These are phyloP conservation scores for Addax nasomaculatus DNA, from an alignment of 2,113 vertebrate species.

Conservation along the genomic window DNA sequence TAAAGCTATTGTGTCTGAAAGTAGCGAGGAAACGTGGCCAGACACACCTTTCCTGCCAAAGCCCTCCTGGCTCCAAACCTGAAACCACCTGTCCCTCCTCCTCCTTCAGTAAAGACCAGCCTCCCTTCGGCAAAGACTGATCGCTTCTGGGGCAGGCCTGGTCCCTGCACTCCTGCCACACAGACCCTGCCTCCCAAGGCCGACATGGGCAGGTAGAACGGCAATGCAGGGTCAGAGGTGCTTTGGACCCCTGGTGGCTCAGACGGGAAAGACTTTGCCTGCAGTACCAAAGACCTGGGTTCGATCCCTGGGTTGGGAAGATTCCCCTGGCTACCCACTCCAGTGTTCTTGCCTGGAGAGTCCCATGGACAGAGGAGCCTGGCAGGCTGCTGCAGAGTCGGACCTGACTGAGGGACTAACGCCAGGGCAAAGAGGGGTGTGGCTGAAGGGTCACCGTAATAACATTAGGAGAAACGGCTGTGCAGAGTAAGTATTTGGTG, in stretches of 20 bases:
- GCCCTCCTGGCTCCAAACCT: background rate
- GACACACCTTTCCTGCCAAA: background rate
- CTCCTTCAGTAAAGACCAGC: background rate
- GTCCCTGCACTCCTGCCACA: background rate
- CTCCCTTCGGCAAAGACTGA: rapidly evolving
- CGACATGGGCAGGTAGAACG: rapidly evolving
- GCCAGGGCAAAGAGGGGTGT: rapidly evolving
- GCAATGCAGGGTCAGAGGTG: background rate
- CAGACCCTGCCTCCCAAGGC: background rate
- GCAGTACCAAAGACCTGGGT: background rate
- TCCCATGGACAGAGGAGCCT: background rate
- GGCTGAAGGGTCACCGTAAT: no score
- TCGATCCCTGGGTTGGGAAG: background rate
- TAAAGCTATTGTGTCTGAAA: no score
- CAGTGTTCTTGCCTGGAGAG: background rate
- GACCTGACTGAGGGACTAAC: background rate
- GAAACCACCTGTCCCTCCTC: rapidly evolving
- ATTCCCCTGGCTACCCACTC: background rate
- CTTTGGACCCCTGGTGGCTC: background rate
- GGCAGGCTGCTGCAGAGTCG: background rate
- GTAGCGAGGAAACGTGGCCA: rapidly evolving
- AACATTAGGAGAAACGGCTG: rapidly evolving
- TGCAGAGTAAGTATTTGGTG: rapidly evolving
- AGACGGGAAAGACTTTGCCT: background rate
- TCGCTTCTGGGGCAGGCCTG: background rate